Evolutionary conservation across 2,797 vertebrate genomes (phyloP).

Genomic region (Anguilla megastoma): DNA sequence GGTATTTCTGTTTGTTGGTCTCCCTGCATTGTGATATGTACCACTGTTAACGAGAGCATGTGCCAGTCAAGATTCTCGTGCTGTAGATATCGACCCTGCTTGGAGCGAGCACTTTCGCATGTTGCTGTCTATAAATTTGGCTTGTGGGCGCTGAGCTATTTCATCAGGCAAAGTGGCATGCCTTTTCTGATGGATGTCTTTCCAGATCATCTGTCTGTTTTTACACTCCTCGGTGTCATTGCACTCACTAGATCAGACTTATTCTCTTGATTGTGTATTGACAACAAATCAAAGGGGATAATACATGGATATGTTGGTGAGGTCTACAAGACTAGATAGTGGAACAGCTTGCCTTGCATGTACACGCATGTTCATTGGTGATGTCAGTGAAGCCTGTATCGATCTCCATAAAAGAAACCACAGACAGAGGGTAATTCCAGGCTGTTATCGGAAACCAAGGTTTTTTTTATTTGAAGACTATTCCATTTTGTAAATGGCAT

Average conservation of each 20-base stretch:
- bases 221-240: constrained; percentile 75
- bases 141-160: constrained; percentile 64
- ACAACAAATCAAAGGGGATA: constrained; percentile 80
- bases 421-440: constrained; percentile 67
- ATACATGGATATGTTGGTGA: constrained; percentile 73
- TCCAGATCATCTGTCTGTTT: constrained; percentile 74
- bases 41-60: constrained; percentile 63
- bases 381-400: constrained; percentile 70
- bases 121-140: constrained; percentile 78
- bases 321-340: constrained; percentile 71
- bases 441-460: constrained; percentile 22
- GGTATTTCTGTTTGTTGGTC: neutral
- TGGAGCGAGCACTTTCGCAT: constrained; percentile 70
- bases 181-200: constrained; percentile 75
- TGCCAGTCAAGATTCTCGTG: constrained; percentile 56
- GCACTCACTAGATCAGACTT: constrained; percentile 67
- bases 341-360: constrained; percentile 59
- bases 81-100: constrained; percentile 69
- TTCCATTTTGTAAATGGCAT: constrained; percentile 69
- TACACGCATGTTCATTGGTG: constrained; percentile 75
- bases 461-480: constrained; percentile 63
- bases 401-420: constrained; percentile 59
- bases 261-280: constrained; percentile 78
- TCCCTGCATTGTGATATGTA: constrained; percentile 39
- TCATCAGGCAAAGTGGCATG: constrained; percentile 70